Evolutionary conservation across 1,140 invertebrate species (phyloP).

Genomic region (Aphidius ervi): DNA sequence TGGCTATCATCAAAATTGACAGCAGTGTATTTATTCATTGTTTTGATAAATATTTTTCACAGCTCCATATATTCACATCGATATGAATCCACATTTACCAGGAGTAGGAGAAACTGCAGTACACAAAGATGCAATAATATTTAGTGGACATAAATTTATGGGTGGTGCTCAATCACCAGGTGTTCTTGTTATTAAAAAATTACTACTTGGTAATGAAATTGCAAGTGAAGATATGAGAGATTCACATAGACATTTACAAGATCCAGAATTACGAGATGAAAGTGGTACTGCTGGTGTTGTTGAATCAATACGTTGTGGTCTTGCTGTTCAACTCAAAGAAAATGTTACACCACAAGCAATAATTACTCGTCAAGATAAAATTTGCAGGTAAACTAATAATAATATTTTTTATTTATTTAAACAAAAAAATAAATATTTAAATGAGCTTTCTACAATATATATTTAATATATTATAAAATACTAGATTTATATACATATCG

Average conservation of each 20-base stretch:
- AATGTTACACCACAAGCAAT: constrained; percentile 72
- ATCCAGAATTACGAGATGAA: constrained; percentile 69
- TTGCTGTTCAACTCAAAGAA: constrained; percentile 84
- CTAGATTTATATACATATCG: too few species aligned
- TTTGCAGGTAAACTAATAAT: constrained; percentile 59
- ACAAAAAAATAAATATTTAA: too few species aligned
- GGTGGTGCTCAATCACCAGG: constrained; percentile 85
- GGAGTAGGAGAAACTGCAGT: constrained; percentile 65
- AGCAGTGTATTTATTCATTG: not conserved
- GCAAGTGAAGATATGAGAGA: constrained; percentile 47
- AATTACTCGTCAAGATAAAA: constrained; percentile 67
- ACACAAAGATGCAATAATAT: constrained; percentile 86
- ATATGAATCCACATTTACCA: constrained; percentile 79
- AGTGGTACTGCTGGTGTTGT: constrained; percentile 81
- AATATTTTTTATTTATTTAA: too few species aligned
- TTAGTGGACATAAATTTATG: constrained; percentile 87
- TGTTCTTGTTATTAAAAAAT: constrained; percentile 56
- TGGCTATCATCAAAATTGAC: not conserved
- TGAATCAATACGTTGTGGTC: constrained; percentile 77
- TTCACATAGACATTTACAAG: constrained; percentile 43
- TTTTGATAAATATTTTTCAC: constrained; percentile 28
- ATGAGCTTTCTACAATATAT: too few species aligned
- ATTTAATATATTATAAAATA: too few species aligned
- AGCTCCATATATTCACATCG: constrained; percentile 75
- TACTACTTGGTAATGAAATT: constrained; percentile 51